These are phyloP conservation scores for Baccha elongata DNA, from an alignment of 2,888 invertebrate species.

Conservation along the genomic window DNA sequence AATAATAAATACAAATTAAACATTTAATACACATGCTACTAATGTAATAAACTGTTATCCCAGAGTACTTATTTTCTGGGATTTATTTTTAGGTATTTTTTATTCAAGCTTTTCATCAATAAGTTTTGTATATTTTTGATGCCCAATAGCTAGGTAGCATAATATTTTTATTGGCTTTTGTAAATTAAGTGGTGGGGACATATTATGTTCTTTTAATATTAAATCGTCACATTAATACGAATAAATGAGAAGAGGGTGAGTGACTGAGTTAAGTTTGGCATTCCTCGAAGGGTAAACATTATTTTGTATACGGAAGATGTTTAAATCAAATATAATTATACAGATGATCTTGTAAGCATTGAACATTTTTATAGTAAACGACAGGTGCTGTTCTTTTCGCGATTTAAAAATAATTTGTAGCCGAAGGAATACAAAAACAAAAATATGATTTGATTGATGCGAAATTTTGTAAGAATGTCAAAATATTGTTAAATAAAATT, in stretches of 20 bases:
- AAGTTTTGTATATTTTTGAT: constrained; percentile 19
- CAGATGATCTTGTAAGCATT: neutral
- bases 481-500: too few relatives aligned
- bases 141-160: neutral
- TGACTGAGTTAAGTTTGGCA: constrained; percentile 2
- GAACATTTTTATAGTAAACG: neutral
- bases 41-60: too few relatives aligned
- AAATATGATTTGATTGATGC: too few relatives aligned
- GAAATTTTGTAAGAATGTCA: too few relatives aligned
- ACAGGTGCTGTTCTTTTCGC: neutral
- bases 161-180: constrained; percentile 41
- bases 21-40: too few relatives aligned
- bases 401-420: too few relatives aligned
- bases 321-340: neutral
- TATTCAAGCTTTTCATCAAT: too few relatives aligned
- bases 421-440: too few relatives aligned
- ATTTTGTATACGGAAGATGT: constrained; percentile 16
- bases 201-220: neutral
- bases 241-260: constrained; percentile 15
- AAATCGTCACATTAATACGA: constrained; percentile 16
- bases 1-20: too few relatives aligned
- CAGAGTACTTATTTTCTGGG: too few relatives aligned
- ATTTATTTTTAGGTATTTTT: too few relatives aligned
- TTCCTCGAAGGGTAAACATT: constrained; percentile 11
- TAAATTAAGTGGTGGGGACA: neutral